Evolutionary conservation across 2,888 invertebrate species (phyloP).

Genomic region (Parthenolecanium corni): DNA sequence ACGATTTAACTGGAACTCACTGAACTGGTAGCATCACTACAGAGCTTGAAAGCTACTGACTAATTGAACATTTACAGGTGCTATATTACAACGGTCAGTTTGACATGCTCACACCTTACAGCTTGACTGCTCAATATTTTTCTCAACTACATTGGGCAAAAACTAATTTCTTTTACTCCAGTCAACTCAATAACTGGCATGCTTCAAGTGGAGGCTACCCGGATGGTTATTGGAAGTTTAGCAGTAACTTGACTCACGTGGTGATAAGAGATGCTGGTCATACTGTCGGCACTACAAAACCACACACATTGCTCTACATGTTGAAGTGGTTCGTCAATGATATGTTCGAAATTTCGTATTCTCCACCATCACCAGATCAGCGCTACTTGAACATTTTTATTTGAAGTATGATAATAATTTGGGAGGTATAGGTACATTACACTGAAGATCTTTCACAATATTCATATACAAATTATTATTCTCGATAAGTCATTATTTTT

Average conservation of each 20-base stretch:
- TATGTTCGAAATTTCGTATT: background rate
- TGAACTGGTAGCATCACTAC: too few species aligned
- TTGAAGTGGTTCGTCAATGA: slow-evolving; percentile 15
- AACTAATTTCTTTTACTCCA: background rate
- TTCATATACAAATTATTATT: too few species aligned
- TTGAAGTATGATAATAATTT: too few species aligned
- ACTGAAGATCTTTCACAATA: too few species aligned
- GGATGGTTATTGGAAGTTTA: background rate
- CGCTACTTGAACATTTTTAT: too few species aligned
- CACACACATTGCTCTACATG: background rate
- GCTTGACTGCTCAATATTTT: background rate
- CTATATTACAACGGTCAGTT: slow-evolving; percentile 10
- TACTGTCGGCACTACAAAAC: background rate
- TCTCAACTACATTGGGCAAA: background rate
- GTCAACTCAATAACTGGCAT: background rate
- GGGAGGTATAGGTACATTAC: too few species aligned
- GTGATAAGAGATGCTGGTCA: slow-evolving; percentile 13
- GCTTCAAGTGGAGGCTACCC: background rate
- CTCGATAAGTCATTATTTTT: too few species aligned
- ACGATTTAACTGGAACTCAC: too few species aligned
- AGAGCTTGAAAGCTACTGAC: too few species aligned
- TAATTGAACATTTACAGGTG: too few species aligned
- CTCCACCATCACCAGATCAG: too few species aligned
- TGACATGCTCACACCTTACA: slow-evolving; percentile 7
- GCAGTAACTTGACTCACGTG: slow-evolving; percentile 7